These are phyloP conservation scores for Pseudochaenichthys georgianus DNA, from an alignment of 2,797 vertebrate genomes.

Conservation along the genomic window DNA sequence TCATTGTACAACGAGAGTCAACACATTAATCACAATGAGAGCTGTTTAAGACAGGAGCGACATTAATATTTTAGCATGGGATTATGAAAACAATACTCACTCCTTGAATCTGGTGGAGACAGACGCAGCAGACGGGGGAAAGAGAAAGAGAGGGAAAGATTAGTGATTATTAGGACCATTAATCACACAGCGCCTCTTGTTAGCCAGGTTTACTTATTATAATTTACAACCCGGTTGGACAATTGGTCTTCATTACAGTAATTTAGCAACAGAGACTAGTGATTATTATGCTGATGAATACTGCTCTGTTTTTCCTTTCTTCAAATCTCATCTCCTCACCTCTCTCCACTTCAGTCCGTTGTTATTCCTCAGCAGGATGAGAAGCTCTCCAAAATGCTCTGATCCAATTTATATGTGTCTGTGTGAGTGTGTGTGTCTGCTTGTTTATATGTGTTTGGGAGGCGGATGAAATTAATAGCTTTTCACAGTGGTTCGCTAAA, in stretches of 20 bases:
- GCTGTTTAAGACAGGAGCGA: constrained; percentile 42
- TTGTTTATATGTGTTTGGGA: constrained; percentile 38
- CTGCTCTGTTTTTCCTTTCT: constrained; percentile 15
- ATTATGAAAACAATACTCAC: constrained; percentile 89
- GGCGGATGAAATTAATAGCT: constrained; percentile 68
- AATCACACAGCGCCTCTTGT: constrained; percentile 54
- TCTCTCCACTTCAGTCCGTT: constrained; percentile 6
- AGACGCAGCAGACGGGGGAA: constrained; percentile 48
- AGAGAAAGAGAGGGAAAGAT: constrained; percentile 53
- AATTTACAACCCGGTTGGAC: constrained; percentile 50
- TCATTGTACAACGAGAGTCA: constrained; percentile 51
- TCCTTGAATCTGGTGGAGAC: constrained; percentile 95
- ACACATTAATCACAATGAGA: constrained; percentile 61
- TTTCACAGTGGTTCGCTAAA: constrained; percentile 69
- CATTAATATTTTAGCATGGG: constrained; percentile 53
- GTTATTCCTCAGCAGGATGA: constrained; percentile 57
- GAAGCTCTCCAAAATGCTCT: constrained; percentile 45
- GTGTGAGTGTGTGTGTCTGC: background rate
- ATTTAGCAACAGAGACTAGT: constrained; percentile 56
- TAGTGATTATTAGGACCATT: constrained; percentile 55
- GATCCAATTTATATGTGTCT: constrained; percentile 26
- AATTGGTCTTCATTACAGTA: constrained; percentile 68
- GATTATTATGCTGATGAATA: constrained; percentile 59
- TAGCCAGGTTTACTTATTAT: constrained; percentile 46
- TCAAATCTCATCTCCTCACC: constrained; percentile 28